Evolutionary conservation across 1,140 invertebrate species (phyloP), one percentile per base, ranked within the genome.

Genomic region (Euglossa dilemma): DNA sequence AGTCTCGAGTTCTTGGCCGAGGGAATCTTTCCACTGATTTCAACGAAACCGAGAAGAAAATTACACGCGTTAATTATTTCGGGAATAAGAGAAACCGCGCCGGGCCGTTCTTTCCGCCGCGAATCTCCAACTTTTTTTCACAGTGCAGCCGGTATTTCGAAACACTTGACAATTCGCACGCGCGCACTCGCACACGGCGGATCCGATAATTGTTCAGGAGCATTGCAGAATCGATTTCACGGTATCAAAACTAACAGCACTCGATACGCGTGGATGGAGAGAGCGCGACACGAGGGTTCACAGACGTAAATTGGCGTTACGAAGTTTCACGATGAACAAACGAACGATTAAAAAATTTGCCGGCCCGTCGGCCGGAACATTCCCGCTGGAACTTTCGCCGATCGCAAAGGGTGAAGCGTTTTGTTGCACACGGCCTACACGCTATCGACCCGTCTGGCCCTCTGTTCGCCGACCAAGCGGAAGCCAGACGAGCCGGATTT

Each of bases 401-500:
- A 47, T 71, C 52, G 66, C 66, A n/a, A 54, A 52, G 52, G n/a
- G 43, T 28, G 77, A 80, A 72, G 50, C 45, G 56, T 72, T 79
- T 57, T 28, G 69, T 47, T 47, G n/a, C 66, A 69, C 56, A 66
- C 79, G 20, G 43, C 3, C 43, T 52, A n/a, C 50, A 18, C 20
- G 23, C 14, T 76, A 81, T 81, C 80, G 80, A 81, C 67, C 80
- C 72, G 72, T 75, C 71, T 56, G 70, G 50, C 6, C 28, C 59
- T 67, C 36, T 64, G 71, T 47, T 54, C 59, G 78, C 16, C 70
- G 47, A 28, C 59, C 78, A 25, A 43, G 57, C 71, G 20, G 52
- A 45, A 50, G 36, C 50, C 79, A 56, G 70, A 57, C 45, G 59
- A 45, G 59, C 5, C n/a, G 52, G 23, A 75, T 67, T 82, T 81